Evolutionary conservation across 2,113 vertebrate species (phyloP), one percentile per base, ranked within the genome.

Genomic region (Phaetusa simplex): DNA sequence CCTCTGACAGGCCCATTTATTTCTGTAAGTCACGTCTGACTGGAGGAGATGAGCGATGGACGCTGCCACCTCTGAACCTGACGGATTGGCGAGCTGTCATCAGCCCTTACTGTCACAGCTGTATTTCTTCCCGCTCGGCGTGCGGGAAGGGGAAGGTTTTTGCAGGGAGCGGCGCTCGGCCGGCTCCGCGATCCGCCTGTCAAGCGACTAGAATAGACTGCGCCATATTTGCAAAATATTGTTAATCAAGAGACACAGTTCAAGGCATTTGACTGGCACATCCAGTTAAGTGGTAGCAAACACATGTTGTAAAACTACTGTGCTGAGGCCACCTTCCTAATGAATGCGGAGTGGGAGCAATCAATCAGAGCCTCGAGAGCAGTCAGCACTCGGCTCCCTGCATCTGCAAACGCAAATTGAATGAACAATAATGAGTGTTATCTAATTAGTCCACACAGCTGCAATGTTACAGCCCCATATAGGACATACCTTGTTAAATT

Each of bases 361-460:
- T 95, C 95, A 72, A 85, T 95, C 95, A 91, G 82, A 50, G 95
- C 91, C 50, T 34, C 1, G 9, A 53, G 69, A 50, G 24, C 40
- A 43, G 81, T 58, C 66, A 49, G 61, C 29, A n/a, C 18, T 55
- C 72, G 14, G 94, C 93, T 81, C 82, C 59, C 93, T 73, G 66
- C 96, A 82, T 94, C 96, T 94, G 82, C 49, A 67, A 52, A 77
- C 17, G 55, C 94, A 94, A 96, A 93, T 69, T 50, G 95, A 95
- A 94, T 27, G 64, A 96, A 85, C 95, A 82, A 13, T 82, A 89
- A 95, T 32, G 91, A 97, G 93, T 4, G 47, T 76, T 91, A 87
- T 49, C 77, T 96, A 95, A 97, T 90, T 91, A 94, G 95, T 58
- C 62, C 95, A 61, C 82, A 36, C 93, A 96, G 97, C 96, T 96